phyloP scores from a whole-genome alignment of 2,113 vertebrate species.

The Menidia beryllina region DNA sequence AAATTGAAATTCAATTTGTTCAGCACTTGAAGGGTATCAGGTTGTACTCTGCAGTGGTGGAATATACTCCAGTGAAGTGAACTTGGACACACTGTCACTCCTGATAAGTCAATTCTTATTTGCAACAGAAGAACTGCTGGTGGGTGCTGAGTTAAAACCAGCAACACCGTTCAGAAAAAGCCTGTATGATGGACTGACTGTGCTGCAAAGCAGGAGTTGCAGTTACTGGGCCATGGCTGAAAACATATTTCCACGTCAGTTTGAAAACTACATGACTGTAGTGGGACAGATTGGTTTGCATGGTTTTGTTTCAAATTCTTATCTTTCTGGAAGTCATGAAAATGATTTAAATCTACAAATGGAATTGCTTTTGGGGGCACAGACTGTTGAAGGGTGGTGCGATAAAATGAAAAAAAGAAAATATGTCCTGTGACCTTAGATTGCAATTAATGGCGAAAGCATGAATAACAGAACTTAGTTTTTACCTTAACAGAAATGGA shows the following conservation, averaged over 20 bases:
- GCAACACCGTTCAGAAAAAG: neutral
- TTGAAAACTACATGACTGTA: conserved; percentile 37
- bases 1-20: conserved; percentile 75
- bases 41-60: conserved; percentile 18
- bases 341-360: conserved; percentile 40
- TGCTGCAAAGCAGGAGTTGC: neutral
- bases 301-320: conserved; percentile 57
- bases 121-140: conserved; percentile 16
- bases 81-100: conserved; percentile 35
- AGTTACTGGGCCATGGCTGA: conserved; percentile 7
- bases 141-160: conserved; percentile 14
- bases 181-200: neutral
- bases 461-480: no score
- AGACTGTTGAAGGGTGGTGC: no score
- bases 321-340: conserved; percentile 52
- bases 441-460: no score
- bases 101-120: conserved; percentile 51
- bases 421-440: no score
- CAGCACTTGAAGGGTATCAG: conserved; percentile 63
- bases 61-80: conserved; percentile 2
- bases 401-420: no score
- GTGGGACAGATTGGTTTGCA: conserved; percentile 44
- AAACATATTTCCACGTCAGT: conserved; percentile 33
- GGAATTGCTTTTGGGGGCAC: conserved; percentile 29
- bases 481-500: no score